These are phyloP conservation scores for Thomomys bottae DNA, from an alignment of 2,113 vertebrate genomes.

Conservation along the genomic window DNA sequence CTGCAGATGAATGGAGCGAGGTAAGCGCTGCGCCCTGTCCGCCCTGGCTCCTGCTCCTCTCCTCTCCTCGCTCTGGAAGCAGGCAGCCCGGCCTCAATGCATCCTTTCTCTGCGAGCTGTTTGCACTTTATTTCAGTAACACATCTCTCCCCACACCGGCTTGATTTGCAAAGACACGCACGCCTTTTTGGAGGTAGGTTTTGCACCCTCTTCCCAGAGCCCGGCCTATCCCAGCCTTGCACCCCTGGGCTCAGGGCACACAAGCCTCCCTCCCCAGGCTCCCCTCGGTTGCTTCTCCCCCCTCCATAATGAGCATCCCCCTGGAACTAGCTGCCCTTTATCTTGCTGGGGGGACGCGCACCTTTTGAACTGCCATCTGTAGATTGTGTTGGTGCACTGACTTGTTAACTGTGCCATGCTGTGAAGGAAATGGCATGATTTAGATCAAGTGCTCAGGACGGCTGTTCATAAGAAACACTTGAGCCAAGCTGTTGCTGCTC, in stretches of 20 bases:
- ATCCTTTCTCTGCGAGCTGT: conserved; percentile 82
- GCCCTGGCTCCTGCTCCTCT: conserved; percentile 56
- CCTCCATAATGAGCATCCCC: conserved; percentile 88
- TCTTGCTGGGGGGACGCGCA: conserved; percentile 90
- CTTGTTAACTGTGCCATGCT: conserved; percentile 93
- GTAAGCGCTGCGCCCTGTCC: conserved; percentile 83
- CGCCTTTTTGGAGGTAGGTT: conserved; percentile 78
- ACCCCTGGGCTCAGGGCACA: conserved; percentile 73
- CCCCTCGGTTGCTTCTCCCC: conserved; percentile 5
- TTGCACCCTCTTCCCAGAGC: conserved; percentile 75
- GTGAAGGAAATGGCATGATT: conserved; percentile 94
- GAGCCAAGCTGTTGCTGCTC: conserved; percentile 99
- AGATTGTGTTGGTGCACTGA: conserved; percentile 91
- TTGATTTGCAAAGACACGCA: conserved; percentile 83
- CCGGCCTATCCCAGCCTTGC: conserved; percentile 48
- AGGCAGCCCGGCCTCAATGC: conserved; percentile 71
- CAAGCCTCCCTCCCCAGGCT: conserved; percentile 84
- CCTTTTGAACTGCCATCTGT: conserved; percentile 94
- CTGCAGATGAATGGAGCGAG: conserved; percentile 87
- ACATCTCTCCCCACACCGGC: conserved; percentile 67
- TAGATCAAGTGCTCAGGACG: conserved; percentile 91
- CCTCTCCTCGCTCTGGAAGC: conserved; percentile 41
- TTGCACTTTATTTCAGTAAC: conserved; percentile 83
- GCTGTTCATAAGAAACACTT: conserved; percentile 98
- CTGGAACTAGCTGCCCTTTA: conserved; percentile 89